Conservation (phyloP, 1,140 invertebrate species). For the Bombus soroeensis region DNA sequence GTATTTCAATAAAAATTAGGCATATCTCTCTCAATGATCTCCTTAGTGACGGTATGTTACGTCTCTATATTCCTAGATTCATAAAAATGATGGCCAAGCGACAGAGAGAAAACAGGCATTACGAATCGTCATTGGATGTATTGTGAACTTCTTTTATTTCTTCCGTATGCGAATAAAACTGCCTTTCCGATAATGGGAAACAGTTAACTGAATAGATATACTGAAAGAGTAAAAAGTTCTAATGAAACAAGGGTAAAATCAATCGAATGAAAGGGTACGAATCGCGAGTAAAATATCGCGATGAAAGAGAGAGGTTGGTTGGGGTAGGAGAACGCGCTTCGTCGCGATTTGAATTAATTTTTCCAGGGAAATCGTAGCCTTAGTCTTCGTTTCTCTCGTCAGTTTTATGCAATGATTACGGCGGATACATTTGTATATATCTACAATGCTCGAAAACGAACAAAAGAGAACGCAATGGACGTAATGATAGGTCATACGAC, state of each 20-base stretch:
- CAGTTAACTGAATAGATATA: no score
- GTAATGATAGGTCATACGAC: neutral
- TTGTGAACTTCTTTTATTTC: conserved; percentile 5
- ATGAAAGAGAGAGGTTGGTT: neutral
- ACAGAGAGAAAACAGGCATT: no score
- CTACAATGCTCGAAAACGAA: neutral
- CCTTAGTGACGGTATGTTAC: neutral
- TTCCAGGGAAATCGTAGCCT: conserved; percentile 55
- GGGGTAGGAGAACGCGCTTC: neutral
- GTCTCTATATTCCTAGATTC: neutral
- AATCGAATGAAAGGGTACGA: neutral
- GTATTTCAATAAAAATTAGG: no score
- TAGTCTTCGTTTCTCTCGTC: conserved; percentile 60
- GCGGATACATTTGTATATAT: conserved; percentile 25
- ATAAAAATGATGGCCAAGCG: neutral
- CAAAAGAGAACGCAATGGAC: neutral
- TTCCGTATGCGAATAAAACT: neutral
- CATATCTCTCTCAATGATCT: no score
- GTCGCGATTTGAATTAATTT: conserved; percentile 54
- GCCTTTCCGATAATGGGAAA: neutral
- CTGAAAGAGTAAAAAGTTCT: neutral
- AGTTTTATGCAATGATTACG: conserved; percentile 48
- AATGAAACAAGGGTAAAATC: neutral
- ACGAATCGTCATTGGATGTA: neutral
- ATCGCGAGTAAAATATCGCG: neutral